A percentile compares a stretch with the other conserved stretches of the same genome.
Evolutionary conservation across 2,888 invertebrate genomes (phyloP).

Genomic region (Brenthis ino): DNA sequence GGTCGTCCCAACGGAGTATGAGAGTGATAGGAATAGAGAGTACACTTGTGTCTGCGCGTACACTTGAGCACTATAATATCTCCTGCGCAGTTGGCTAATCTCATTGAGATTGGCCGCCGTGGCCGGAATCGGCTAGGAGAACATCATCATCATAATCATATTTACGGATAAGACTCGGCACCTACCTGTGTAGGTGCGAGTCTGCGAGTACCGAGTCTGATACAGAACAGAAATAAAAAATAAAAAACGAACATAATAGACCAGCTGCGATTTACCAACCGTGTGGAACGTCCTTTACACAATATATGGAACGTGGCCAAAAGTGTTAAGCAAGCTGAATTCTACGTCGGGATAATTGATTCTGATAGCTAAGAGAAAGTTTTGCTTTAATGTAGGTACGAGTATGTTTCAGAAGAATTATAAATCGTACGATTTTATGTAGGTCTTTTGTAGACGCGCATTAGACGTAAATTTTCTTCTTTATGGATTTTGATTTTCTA

Average conservation of each 20-base stretch:
- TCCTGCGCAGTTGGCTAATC: too few species aligned
- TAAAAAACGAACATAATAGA: background rate
- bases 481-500: slow-evolving; percentile 1
- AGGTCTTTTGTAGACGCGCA: background rate
- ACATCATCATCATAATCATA: too few species aligned
- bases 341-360: slow-evolving; percentile 38
- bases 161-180: too few species aligned
- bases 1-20: too few species aligned
- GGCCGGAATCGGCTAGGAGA: too few species aligned
- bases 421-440: slow-evolving; percentile 2
- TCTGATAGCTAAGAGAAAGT: background rate
- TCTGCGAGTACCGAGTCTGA: too few species aligned
- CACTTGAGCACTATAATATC: too few species aligned
- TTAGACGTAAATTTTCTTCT: slow-evolving; percentile 2
- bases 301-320: slow-evolving; percentile 41
- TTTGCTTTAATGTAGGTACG: slow-evolving; percentile 11
- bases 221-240: background rate
- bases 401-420: background rate
- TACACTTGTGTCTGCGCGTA: too few species aligned
- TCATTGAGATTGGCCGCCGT: too few species aligned
- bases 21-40: too few species aligned
- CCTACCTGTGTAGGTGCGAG: too few species aligned
- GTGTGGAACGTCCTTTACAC: slow-evolving; percentile 30
- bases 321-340: slow-evolving; percentile 38
- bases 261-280: slow-evolving; percentile 16